These are phyloP conservation scores for Nebria ingens DNA, from an alignment of 1,140 invertebrate species.

Conservation along the genomic window DNA sequence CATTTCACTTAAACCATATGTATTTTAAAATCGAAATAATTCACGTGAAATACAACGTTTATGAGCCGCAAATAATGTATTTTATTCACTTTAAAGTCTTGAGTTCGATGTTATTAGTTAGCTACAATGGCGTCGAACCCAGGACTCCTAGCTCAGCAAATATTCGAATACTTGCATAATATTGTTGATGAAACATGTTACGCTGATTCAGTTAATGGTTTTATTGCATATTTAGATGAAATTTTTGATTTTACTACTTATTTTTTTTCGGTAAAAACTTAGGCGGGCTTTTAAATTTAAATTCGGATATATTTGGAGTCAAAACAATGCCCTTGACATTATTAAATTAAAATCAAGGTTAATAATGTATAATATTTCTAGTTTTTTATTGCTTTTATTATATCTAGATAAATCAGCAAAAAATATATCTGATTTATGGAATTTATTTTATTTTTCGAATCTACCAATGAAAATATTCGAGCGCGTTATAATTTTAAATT, in stretches of 20 bases:
- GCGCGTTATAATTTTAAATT: too few relatives aligned
- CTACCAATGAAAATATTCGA: too few relatives aligned
- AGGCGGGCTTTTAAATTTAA: background rate
- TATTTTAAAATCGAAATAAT: background rate
- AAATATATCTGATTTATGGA: too few relatives aligned
- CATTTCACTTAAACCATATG: background rate
- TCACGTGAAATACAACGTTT: background rate
- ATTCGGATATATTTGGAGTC: background rate
- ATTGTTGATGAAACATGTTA: background rate
- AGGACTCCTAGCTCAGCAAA: background rate
- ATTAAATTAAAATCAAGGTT: background rate
- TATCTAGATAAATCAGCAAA: too few relatives aligned
- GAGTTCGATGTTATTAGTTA: background rate
- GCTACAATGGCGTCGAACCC: slow-evolving; percentile 4
- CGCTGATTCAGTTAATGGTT: too few relatives aligned
- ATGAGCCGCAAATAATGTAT: background rate
- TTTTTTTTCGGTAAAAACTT: background rate
- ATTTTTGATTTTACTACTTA: background rate
- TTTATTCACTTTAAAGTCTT: background rate
- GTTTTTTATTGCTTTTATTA: background rate
- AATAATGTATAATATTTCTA: background rate
- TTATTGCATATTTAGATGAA: background rate
- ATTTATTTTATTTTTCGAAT: too few relatives aligned
- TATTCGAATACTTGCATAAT: too few relatives aligned
- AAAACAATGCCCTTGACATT: background rate